phyloP scores from a whole-genome alignment of 2,888 invertebrate genomes.

The Callyntrura sp. region DNA sequence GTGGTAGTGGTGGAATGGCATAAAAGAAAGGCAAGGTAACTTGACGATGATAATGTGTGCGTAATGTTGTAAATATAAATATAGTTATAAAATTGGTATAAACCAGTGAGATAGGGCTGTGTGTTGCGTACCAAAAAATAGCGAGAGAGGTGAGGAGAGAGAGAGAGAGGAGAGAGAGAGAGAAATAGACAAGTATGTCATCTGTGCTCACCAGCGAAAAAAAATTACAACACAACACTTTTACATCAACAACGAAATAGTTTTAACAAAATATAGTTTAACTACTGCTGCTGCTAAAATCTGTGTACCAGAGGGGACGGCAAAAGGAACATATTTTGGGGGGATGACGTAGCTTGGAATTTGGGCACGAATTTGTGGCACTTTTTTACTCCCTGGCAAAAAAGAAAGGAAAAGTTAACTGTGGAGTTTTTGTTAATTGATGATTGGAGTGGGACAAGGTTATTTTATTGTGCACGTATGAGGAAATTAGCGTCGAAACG shows the following conservation, averaged over 20 bases:
- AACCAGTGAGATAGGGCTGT: neutral
- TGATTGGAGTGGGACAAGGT: no score
- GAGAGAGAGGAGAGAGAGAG: neutral
- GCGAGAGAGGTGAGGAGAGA: neutral
- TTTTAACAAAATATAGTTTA: neutral
- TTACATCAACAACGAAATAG: neutral
- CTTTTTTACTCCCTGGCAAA: no score
- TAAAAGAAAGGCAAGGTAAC: no score
- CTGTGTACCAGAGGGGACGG: no score
- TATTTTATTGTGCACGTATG: no score
- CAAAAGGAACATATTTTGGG: neutral
- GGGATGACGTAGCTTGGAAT: no score
- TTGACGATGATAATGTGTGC: neutral
- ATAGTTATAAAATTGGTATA: neutral
- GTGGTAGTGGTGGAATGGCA: neutral
- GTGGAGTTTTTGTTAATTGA: no score
- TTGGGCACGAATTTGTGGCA: no score
- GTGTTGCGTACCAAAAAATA: neutral
- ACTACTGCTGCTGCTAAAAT: neutral
- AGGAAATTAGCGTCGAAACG: no score
- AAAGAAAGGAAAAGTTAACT: no score
- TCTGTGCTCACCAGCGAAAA: conserved; percentile 31
- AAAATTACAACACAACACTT: conserved; percentile 48
- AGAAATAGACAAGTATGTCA: conserved; percentile 41
- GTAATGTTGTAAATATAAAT: neutral